Evolutionary conservation across 1,140 invertebrate genomes (phyloP).

Genomic region (Zaprionus gabonicus): DNA sequence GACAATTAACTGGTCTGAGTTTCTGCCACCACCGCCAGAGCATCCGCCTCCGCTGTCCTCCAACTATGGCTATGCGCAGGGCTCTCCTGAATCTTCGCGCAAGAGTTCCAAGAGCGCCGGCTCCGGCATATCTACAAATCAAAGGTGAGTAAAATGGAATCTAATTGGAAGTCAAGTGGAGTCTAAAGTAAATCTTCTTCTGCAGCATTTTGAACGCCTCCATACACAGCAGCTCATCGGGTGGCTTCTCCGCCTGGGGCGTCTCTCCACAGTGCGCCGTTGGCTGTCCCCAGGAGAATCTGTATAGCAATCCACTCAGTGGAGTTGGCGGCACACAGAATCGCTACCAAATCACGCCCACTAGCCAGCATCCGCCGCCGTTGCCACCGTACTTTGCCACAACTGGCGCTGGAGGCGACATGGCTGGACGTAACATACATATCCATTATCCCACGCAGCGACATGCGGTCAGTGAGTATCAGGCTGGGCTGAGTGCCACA

Average conservation of each 20-base stretch:
- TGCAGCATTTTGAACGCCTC: constrained; percentile 76
- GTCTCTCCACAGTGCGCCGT: constrained; percentile 74
- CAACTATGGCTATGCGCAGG: constrained; percentile 74
- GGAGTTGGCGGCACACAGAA: constrained; percentile 71
- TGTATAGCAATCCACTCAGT: constrained; percentile 82
- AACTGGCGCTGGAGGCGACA: constrained; percentile 44
- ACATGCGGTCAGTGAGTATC: constrained; percentile 79
- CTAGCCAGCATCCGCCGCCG: constrained; percentile 79
- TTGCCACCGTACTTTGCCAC: constrained; percentile 77
- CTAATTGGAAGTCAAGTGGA: background rate
- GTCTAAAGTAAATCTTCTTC: background rate
- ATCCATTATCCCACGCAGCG: constrained; percentile 80
- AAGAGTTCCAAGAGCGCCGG: constrained; percentile 83
- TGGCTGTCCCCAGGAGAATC: constrained; percentile 66
- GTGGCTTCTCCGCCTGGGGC: constrained; percentile 83
- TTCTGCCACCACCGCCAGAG: constrained; percentile 91
- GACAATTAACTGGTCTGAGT: constrained; percentile 91
- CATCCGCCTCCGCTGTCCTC: constrained; percentile 89
- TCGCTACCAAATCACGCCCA: constrained; percentile 83
- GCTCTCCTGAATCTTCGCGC: constrained; percentile 80
- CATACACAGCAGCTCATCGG: constrained; percentile 83
- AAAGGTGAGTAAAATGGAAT: constrained; percentile 59
- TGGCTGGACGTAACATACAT: constrained; percentile 74
- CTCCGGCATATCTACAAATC: constrained; percentile 82
- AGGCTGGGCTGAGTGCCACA: constrained; percentile 69